Evolutionary conservation across 2,888 invertebrate genomes (phyloP).

Genomic region (Oxyscelio sp.): DNA sequence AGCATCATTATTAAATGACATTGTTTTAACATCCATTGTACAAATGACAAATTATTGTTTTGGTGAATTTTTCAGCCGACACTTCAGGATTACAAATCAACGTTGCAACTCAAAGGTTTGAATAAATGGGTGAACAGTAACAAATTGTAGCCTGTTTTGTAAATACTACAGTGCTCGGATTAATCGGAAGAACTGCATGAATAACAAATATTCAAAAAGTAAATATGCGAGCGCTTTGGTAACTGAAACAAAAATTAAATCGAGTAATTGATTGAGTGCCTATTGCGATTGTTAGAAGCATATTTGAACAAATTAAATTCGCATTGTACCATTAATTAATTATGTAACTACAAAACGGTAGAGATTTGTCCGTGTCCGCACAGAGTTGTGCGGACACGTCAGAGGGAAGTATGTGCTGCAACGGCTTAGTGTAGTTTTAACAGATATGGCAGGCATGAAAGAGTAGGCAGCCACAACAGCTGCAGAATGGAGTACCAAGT

Average conservation of each 20-base stretch:
- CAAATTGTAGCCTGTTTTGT: constrained; percentile 28
- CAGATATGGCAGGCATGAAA: constrained; percentile 66
- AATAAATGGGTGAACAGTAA: constrained; percentile 18
- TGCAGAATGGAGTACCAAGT: constrained; percentile 45
- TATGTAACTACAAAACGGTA: constrained; percentile 23
- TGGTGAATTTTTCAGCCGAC: neutral
- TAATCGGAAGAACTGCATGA: constrained; percentile 14
- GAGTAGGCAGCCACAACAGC: constrained; percentile 57
- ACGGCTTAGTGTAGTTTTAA: constrained; percentile 42
- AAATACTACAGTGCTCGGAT: constrained; percentile 12
- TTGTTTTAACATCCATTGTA: constrained; percentile 6
- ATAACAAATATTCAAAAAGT: constrained; percentile 31
- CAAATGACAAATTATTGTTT: constrained; percentile 17
- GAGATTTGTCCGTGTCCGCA: no score
- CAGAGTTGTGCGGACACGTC: constrained; percentile 21
- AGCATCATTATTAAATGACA: constrained; percentile 12
- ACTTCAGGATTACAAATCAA: neutral
- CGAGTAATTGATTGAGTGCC: constrained; percentile 50
- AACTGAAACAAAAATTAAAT: constrained; percentile 20
- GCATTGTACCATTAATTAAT: constrained; percentile 25
- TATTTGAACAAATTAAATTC: constrained; percentile 20
- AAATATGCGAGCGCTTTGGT: constrained; percentile 10
- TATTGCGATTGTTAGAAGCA: constrained; percentile 7
- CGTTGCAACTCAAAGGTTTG: constrained; percentile 11
- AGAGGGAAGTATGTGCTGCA: constrained; percentile 20